Percentiles rank a stretch among this genome's conserved stretches.
phyloP scores from a whole-genome alignment of 37 sponge, comb jelly and placozoan species.

The Geodia barretti region DNA sequence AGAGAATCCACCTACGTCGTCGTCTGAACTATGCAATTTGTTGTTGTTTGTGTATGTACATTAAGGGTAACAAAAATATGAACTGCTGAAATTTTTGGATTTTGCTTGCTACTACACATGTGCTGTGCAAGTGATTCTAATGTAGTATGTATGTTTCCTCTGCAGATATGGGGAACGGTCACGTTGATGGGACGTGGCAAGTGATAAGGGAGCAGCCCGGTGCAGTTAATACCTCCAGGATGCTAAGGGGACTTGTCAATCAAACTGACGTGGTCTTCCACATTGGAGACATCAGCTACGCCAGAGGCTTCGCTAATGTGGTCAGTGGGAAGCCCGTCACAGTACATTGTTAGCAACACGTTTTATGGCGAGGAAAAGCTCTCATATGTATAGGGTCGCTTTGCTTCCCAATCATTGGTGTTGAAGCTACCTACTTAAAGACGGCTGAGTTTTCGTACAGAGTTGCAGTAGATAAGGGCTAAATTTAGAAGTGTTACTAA shows the following conservation, averaged over 20 bases:
- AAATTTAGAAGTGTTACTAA: too few species aligned
- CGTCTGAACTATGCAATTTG: background rate
- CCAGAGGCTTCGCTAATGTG: conserved; percentile 45
- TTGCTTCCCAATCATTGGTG: too few species aligned
- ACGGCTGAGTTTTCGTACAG: too few species aligned
- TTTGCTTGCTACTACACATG: too few species aligned
- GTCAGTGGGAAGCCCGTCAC: conserved; percentile 10
- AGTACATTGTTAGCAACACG: too few species aligned
- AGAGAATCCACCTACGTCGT: background rate
- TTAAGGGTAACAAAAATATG: background rate
- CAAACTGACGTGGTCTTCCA: conserved; percentile 60
- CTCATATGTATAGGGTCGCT: too few species aligned
- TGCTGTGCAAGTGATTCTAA: too few species aligned
- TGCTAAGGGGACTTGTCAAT: conserved; percentile 6
- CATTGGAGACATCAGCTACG: conserved; percentile 85
- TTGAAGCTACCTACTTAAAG: too few species aligned
- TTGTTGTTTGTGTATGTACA: background rate
- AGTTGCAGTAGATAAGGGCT: too few species aligned
- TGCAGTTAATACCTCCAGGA: conserved; percentile 42
- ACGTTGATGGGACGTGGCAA: conserved; percentile 35
- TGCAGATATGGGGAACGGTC: conserved; percentile 45
- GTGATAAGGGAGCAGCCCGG: conserved; percentile 15
- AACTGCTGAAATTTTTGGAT: background rate
- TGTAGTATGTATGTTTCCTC: too few species aligned
- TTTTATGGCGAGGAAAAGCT: too few species aligned